A percentile compares a stretch with the other conserved stretches of the same genome.
These are phyloP conservation scores for Oxystoma pomonae DNA, from an alignment of 2,888 invertebrate genomes.

Conservation along the genomic window DNA sequence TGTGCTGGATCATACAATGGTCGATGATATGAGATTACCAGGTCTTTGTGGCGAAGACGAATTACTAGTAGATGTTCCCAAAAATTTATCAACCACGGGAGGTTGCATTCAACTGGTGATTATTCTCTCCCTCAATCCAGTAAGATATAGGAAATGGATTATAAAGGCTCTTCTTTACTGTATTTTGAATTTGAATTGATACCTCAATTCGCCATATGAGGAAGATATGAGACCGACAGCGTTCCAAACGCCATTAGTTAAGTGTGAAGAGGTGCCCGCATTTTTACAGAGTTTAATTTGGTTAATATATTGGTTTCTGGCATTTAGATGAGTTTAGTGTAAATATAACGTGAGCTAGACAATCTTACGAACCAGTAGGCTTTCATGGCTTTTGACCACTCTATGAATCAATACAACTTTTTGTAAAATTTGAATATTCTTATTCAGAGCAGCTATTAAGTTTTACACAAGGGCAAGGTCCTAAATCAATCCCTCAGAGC, in stretches of 20 bases:
- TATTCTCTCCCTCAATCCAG: slow-evolving; percentile 50
- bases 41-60: slow-evolving; percentile 43
- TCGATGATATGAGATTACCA: slow-evolving; percentile 42
- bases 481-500: too few relatives aligned
- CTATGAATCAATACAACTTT: too few relatives aligned
- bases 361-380: neutral
- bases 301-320: too few relatives aligned
- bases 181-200: slow-evolving; percentile 51
- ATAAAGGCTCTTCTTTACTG: slow-evolving; percentile 47
- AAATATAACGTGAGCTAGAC: neutral
- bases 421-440: too few relatives aligned
- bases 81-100: slow-evolving; percentile 51
- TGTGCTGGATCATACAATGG: slow-evolving; percentile 47
- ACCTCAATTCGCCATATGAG: slow-evolving; percentile 33
- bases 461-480: too few relatives aligned
- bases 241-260: slow-evolving; percentile 52
- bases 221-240: slow-evolving; percentile 49
- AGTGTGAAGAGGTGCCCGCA: slow-evolving; percentile 44
- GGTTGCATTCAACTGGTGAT: slow-evolving; percentile 54
- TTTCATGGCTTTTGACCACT: too few relatives aligned
- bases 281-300: slow-evolving; percentile 31
- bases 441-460: too few relatives aligned
- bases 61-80: slow-evolving; percentile 51
- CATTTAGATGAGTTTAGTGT: neutral
- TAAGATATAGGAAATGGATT: slow-evolving; percentile 50